Base-by-base conservation (phyloP, 2,888 invertebrate species). In the Monoplex corrugatus region DNA sequence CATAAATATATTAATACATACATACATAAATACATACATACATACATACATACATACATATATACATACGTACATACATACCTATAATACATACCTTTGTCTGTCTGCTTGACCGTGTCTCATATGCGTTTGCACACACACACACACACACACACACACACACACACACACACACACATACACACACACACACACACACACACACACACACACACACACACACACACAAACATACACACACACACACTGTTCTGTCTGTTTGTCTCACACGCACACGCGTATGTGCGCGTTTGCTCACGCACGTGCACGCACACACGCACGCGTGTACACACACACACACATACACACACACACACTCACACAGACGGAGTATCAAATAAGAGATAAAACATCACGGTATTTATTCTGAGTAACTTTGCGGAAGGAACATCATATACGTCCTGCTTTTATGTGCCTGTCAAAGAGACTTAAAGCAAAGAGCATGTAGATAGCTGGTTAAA, bases 291-390 rank as follows among this genome's bases (percentile, higher is more conserved):
- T 28, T 28, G 28, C 68, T 23, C 10, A 68, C 68, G n/a, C 68
- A 68, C 68, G n/a, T n/a, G 3, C 28, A 23, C 8, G 5, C 38
- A 78, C 2, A 38, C 38, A 78, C 35, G 32, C n/a, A 72, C 16
- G 28, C 50, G 19, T 50, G 19, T 50, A 38, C 38, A 78, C 38
- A 38, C 38, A 78, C 35, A 72, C 1, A 72, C 16, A 72, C n/a
- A 72, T 32, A n/a, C n/a, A 72, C 72, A 72, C n/a, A 72, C 72
- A 72, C 16, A 72, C 16, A 72, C n/a, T n/a, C 72, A 72, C n/a
- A 72, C 72, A 72, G 72, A 72, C 19, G 28, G 16, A 16, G 28
- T 16, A 57, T 16, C 19, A 16, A 28, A 28, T 57, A 23, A 57
- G 57, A 57, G 2, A 57, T 57, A 57, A 57, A 28, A 57, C 57